A percentile compares a stretch with the other conserved stretches of the same genome.
phyloP scores from a whole-genome alignment of 2,113 vertebrate genomes.

The Zosterops pallidus region DNA sequence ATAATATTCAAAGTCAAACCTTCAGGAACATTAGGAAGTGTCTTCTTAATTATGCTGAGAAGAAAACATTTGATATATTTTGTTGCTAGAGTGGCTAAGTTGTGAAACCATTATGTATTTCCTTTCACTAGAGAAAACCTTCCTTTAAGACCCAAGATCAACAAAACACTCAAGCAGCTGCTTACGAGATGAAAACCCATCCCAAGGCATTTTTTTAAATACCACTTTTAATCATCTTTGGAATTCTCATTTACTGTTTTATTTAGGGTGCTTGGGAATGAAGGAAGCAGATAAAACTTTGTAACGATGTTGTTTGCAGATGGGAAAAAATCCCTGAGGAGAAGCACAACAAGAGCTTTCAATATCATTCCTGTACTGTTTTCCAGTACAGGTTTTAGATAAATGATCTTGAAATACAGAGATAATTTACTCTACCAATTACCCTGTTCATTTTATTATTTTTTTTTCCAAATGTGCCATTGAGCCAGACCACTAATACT shows the following conservation, averaged over 20 bases:
- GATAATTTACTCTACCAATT: background rate
- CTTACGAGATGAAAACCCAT: background rate
- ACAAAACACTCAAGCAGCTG: background rate
- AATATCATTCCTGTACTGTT: background rate
- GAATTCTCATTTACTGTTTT: background rate
- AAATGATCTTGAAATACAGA: background rate
- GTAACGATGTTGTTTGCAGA: background rate
- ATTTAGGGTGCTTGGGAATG: background rate
- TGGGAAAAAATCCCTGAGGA: background rate
- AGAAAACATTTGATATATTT: background rate
- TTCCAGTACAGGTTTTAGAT: background rate
- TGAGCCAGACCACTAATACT: background rate
- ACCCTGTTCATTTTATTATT: background rate
- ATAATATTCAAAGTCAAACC: background rate
- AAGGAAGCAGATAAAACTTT: background rate
- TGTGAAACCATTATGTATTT: background rate
- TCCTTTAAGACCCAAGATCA: constrained; percentile 5
- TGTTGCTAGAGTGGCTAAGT: background rate
- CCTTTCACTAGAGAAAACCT: background rate
- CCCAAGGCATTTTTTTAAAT: background rate
- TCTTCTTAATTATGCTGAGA: background rate
- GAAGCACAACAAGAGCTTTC: background rate
- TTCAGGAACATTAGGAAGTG: background rate
- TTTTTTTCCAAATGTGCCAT: background rate
- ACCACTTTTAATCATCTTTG: background rate